phyloP scores from a whole-genome alignment of 2,113 vertebrate genomes.

The Phoxinus phoxinus region DNA sequence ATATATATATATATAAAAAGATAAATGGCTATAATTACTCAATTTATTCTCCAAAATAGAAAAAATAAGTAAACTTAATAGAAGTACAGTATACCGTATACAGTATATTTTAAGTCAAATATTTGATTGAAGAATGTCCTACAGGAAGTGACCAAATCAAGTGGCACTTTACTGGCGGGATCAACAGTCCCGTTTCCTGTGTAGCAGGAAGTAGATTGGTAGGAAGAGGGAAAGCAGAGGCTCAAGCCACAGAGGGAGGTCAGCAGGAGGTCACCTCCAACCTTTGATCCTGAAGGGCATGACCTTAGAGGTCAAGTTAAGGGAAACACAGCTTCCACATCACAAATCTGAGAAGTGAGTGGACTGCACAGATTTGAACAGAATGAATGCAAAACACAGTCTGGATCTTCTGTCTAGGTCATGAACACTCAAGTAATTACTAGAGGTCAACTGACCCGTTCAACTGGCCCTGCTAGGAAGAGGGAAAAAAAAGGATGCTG shows the following conservation, averaged over 20 bases:
- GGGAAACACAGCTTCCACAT: conserved; percentile 9
- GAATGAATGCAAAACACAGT: background rate
- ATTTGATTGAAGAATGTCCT: background rate
- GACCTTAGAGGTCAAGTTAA: conserved; percentile 7
- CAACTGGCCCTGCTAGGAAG: conserved; percentile 25
- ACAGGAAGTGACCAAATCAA: conserved; percentile 39
- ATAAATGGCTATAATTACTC: too few species aligned
- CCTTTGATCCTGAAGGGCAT: conserved; percentile 29
- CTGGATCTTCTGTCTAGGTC: conserved; percentile 12
- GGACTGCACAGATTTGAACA: background rate
- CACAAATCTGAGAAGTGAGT: background rate
- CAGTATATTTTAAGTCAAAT: background rate
- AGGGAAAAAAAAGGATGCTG: conserved; percentile 38
- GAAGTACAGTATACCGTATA: too few species aligned
- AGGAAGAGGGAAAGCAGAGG: conserved; percentile 28
- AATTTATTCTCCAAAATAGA: background rate
- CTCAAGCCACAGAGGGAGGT: conserved; percentile 42
- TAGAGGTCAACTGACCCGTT: background rate
- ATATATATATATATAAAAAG: too few species aligned
- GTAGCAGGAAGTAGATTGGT: conserved; percentile 50
- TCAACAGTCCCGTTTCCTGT: conserved; percentile 47
- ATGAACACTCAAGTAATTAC: background rate
- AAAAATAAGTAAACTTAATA: background rate
- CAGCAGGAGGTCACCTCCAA: conserved; percentile 2
- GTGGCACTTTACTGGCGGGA: conserved; percentile 23